phyloP scores from a whole-genome alignment of 2,888 invertebrate species.

The Diaprepes abbreviatus region DNA sequence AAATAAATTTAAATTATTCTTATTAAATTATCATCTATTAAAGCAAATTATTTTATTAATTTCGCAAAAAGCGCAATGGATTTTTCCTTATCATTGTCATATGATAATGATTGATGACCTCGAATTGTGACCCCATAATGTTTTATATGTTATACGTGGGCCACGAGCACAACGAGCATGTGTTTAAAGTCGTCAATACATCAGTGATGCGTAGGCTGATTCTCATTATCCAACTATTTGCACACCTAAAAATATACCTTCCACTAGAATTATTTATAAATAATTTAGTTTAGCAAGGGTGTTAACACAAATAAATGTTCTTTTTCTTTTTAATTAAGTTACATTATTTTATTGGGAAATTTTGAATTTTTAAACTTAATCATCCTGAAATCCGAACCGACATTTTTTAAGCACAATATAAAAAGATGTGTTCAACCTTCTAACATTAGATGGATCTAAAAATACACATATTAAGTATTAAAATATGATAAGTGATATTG shows the following conservation, averaged over 20 bases:
- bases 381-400: too few relatives aligned
- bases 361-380: too few relatives aligned
- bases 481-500: too few relatives aligned
- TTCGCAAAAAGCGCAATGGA: not conserved
- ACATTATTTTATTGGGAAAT: too few relatives aligned
- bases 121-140: not conserved
- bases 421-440: too few relatives aligned
- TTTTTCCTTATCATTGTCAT: constrained; percentile 9
- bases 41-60: not conserved
- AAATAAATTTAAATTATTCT: constrained; percentile 4
- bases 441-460: too few relatives aligned
- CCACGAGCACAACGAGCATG: constrained; percentile 1
- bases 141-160: not conserved
- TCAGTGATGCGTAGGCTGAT: constrained; percentile 7
- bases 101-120: constrained; percentile 3
- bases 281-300: not conserved
- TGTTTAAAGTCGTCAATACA: constrained; percentile 20
- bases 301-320: not conserved
- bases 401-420: too few relatives aligned
- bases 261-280: not conserved
- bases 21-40: not conserved
- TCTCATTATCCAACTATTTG: constrained; percentile 11
- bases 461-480: too few relatives aligned
- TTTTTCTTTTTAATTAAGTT: too few relatives aligned
- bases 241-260: constrained; percentile 13